Evolutionary conservation across 2,888 invertebrate genomes (phyloP).

Genomic region (Fissipunctia ypsillon): DNA sequence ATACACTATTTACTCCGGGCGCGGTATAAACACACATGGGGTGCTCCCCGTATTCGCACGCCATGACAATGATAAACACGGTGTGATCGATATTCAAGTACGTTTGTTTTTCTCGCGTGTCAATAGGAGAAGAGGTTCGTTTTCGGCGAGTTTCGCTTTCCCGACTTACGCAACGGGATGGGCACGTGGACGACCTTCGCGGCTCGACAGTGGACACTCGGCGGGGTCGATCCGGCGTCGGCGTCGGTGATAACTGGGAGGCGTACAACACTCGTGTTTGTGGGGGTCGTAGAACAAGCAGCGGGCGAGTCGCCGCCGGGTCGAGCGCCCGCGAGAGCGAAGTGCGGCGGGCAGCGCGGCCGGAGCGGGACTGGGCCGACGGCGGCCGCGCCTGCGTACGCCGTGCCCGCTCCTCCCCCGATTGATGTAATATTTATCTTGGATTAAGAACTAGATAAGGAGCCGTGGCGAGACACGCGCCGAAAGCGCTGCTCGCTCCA

Average conservation of each 20-base stretch:
- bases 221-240: slow-evolving; percentile 60
- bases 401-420: slow-evolving; percentile 78
- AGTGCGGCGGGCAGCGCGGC: slow-evolving; percentile 87
- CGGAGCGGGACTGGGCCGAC: slow-evolving; percentile 87
- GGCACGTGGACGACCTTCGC: slow-evolving; percentile 77
- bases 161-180: slow-evolving; percentile 87
- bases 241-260: slow-evolving; percentile 55
- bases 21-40: slow-evolving; percentile 74
- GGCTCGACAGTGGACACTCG: slow-evolving; percentile 66
- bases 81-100: slow-evolving; percentile 82
- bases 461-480: slow-evolving; percentile 76
- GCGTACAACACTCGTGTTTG: slow-evolving; percentile 69
- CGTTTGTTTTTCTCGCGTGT: slow-evolving; percentile 85
- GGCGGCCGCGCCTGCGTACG: slow-evolving; percentile 78
- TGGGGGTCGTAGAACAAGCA: slow-evolving; percentile 73
- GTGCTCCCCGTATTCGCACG: slow-evolving; percentile 67
- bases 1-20: slow-evolving; percentile 75
- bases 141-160: slow-evolving; percentile 74
- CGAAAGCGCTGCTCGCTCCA: slow-evolving; percentile 62
- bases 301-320: slow-evolving; percentile 86
- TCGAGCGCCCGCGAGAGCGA: slow-evolving; percentile 80
- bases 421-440: slow-evolving; percentile 91
- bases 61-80: slow-evolving; percentile 82
- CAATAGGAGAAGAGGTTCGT: slow-evolving; percentile 85
- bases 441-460: slow-evolving; percentile 89